Evolutionary conservation across 2,113 vertebrate species (phyloP).

Genomic region (Ophiodon elongatus): DNA sequence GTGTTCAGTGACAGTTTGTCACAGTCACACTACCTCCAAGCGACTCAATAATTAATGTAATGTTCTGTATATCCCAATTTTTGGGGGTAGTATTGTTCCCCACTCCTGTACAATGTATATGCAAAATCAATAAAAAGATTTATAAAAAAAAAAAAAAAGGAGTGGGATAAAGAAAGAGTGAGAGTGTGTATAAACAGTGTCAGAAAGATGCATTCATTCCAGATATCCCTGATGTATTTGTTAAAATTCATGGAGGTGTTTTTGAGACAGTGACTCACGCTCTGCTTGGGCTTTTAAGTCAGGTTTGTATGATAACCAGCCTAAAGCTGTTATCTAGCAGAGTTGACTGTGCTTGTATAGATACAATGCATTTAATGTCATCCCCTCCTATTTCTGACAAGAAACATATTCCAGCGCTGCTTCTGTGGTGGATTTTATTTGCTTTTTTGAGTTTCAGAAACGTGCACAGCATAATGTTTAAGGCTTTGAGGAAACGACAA

Average conservation of each 20-base stretch:
- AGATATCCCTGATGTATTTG: no score
- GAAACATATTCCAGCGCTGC: constrained; percentile 30
- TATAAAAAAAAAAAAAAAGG: no score
- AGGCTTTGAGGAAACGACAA: constrained; percentile 32
- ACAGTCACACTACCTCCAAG: no score
- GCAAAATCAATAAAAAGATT: no score
- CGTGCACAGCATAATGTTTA: constrained; percentile 14
- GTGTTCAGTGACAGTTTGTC: no score
- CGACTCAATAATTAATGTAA: no score
- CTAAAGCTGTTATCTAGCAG: constrained; percentile 15
- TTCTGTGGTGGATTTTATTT: constrained; percentile 40
- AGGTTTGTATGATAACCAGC: constrained; percentile 13
- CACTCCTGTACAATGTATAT: no score
- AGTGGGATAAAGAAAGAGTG: no score
- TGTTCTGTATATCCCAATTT: no score
- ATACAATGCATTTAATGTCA: constrained; percentile 27
- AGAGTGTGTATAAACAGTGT: no score
- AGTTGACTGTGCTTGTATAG: background rate
- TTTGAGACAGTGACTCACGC: background rate
- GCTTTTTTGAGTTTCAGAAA: constrained; percentile 37
- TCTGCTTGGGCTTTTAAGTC: background rate
- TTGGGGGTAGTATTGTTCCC: no score
- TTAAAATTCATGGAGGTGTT: background rate
- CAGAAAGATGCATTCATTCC: no score
- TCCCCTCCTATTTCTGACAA: constrained; percentile 39